Conservation (phyloP, 2,888 invertebrate species). For the Drosophila atroscutellata region DNA sequence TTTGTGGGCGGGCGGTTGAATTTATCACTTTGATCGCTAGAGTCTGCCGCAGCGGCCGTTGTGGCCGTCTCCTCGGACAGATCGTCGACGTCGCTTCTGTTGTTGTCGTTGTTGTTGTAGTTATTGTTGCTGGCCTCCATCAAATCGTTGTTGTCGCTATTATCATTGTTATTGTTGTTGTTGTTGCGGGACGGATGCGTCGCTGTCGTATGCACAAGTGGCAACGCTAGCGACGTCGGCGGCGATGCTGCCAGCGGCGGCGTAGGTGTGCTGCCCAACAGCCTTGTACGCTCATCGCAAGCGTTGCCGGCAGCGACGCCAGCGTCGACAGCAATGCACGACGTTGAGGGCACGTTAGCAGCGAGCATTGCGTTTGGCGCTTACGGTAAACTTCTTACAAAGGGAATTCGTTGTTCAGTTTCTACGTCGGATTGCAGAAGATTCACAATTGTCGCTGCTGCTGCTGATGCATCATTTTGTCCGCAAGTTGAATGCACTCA, state of each 20-base stretch:
- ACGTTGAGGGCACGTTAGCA: conserved; percentile 59
- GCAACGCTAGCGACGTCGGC: conserved; percentile 61
- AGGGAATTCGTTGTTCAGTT: conserved; percentile 38
- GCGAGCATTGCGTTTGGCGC: conserved; percentile 61
- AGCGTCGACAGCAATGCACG: conserved; percentile 24
- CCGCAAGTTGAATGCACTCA: conserved; percentile 70
- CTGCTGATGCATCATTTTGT: conserved; percentile 32
- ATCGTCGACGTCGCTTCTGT: conserved; percentile 57
- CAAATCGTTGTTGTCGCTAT: conserved; percentile 56
- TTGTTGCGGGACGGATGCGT: conserved; percentile 71
- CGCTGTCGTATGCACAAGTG: conserved; percentile 60
- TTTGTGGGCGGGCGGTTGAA: conserved; percentile 72
- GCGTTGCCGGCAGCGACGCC: conserved; percentile 19
- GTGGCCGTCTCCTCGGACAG: conserved; percentile 70
- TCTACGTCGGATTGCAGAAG: conserved; percentile 15
- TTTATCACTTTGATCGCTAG: conserved; percentile 81
- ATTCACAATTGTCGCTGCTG: conserved; percentile 36
- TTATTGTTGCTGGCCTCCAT: conserved; percentile 48
- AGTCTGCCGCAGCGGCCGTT: conserved; percentile 64
- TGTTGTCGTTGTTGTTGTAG: conserved; percentile 45
- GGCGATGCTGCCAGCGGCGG: conserved; percentile 52
- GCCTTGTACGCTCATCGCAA: conserved; percentile 81
- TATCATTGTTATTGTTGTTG: conserved; percentile 52
- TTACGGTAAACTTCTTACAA: conserved; percentile 9
- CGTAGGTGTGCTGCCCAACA: conserved; percentile 65